Base-by-base conservation (phyloP, 2,113 vertebrate species). In the Oncorhynchus gorbuscha region DNA sequence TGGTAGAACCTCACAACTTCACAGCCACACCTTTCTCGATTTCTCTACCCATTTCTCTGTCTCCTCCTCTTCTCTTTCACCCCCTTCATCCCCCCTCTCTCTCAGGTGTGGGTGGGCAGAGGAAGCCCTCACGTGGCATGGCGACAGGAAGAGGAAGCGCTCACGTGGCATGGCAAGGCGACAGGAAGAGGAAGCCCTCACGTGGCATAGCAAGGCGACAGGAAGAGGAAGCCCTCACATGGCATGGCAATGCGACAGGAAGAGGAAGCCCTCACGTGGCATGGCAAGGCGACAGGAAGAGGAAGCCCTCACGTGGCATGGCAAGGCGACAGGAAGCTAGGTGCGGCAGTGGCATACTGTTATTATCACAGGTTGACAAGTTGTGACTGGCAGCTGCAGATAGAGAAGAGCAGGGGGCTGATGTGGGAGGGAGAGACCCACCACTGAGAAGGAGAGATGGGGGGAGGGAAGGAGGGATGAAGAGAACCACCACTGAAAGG, bases 311-410 rank as follows among this genome's bases (percentile, higher is more conserved):
- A 3, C 28, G 28, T 28, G 28, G 28, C 28, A 28, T 28, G 28
- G 28, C 28, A 28, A 28, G 28, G 28, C 28, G 81, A 79, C 22
- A 66, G 64, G 26, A 13, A 24, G 11, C 39, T 11, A 45, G 39
- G 62, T 24, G 59, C 1, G n/a, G 7, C 1, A 7, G 2, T 62
- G 74, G 58, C 14, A 18, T 51, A 73, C 83, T 72, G 69, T 76
- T 76, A 68, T 69, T 69, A 79, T 77, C 65, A 75, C 82, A 76
- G 66, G 73, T 77, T 83, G 79, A 89, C 86, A n/a, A 32, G 76
- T 55, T 59, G 77, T 83, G 86, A 87, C 90, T 83, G 86, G 86
- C 90, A 88, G 83, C 75, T 51, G 76, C 64, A 76, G 72, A 82
- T 69, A 72, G 76, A 68, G 78, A 9, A 55, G 79, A 4, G 28